Evolutionary conservation across 1,140 invertebrate genomes (phyloP).

Genomic region (Anastatus disparis): DNA sequence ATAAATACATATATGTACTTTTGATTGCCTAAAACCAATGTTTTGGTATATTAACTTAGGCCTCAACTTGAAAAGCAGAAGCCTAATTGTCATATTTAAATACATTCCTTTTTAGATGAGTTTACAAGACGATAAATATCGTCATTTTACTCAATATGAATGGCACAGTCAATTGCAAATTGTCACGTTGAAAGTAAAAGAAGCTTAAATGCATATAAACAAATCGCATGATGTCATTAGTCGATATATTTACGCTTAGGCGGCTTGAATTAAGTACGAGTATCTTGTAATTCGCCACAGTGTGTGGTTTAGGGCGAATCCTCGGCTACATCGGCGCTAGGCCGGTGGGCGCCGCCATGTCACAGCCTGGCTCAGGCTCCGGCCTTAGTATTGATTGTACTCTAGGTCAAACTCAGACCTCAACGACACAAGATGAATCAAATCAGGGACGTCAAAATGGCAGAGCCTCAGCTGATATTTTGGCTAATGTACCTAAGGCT

Average conservation of each 20-base stretch:
- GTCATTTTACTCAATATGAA: background rate
- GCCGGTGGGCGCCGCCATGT: constrained; percentile 62
- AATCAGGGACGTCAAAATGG: constrained; percentile 13
- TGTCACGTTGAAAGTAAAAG: too few species aligned
- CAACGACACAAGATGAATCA: constrained; percentile 23
- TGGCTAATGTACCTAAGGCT: constrained; percentile 47
- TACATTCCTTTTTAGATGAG: constrained; percentile 1
- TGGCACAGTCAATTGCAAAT: too few species aligned
- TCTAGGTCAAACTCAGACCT: constrained; percentile 36
- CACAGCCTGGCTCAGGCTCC: constrained; percentile 55
- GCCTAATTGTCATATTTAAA: constrained; percentile 8
- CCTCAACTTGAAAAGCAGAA: background rate
- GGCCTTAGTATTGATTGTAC: constrained; percentile 48
- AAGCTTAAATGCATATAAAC: background rate
- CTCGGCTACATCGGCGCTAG: constrained; percentile 65
- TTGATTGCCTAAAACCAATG: background rate
- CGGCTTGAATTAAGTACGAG: background rate
- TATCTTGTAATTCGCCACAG: constrained; percentile 57
- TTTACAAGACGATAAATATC: background rate
- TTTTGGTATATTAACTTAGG: background rate
- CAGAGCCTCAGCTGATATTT: constrained; percentile 19
- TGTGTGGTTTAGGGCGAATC: constrained; percentile 65
- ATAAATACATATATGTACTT: background rate
- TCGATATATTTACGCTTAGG: background rate
- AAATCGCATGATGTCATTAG: background rate